Evolutionary conservation across 2,797 vertebrate genomes (phyloP).

Genomic region (Premnoplex brunnescens): DNA sequence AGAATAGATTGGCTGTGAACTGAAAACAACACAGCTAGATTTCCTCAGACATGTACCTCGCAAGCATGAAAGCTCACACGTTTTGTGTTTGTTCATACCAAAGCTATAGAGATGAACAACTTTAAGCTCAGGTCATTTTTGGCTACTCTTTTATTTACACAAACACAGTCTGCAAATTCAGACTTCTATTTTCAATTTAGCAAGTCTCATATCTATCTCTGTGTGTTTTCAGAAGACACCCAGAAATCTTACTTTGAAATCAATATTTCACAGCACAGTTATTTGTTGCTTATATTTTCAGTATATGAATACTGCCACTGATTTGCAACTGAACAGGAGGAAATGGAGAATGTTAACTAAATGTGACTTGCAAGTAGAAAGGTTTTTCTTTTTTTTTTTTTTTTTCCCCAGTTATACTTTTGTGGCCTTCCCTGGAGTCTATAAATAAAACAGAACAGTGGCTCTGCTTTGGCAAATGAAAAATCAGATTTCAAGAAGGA

Average conservation of each 20-base stretch:
- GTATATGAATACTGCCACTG: background rate
- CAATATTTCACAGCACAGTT: background rate
- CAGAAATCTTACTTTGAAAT: background rate
- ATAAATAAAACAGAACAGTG: constrained; percentile 40
- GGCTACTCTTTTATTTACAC: background rate
- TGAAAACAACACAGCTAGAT: background rate
- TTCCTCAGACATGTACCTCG: background rate
- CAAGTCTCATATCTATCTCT: background rate
- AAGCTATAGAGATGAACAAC: background rate
- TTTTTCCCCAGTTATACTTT: background rate
- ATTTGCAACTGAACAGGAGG: background rate
- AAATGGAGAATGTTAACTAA: background rate
- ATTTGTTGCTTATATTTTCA: background rate
- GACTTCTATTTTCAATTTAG: background rate
- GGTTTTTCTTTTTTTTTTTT: background rate
- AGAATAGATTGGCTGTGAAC: background rate
- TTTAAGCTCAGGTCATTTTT: background rate
- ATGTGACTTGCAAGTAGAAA: background rate
- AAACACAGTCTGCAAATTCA: background rate
- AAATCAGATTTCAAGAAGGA: constrained; percentile 11
- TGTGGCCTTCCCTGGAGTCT: background rate
- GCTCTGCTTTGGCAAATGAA: constrained; percentile 18
- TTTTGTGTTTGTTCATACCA: background rate
- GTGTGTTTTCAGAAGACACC: background rate
- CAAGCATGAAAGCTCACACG: background rate